These are phyloP conservation scores for Pseudococcus jackbeardsleyi DNA, from an alignment of 2,888 invertebrate species.

Conservation along the genomic window DNA sequence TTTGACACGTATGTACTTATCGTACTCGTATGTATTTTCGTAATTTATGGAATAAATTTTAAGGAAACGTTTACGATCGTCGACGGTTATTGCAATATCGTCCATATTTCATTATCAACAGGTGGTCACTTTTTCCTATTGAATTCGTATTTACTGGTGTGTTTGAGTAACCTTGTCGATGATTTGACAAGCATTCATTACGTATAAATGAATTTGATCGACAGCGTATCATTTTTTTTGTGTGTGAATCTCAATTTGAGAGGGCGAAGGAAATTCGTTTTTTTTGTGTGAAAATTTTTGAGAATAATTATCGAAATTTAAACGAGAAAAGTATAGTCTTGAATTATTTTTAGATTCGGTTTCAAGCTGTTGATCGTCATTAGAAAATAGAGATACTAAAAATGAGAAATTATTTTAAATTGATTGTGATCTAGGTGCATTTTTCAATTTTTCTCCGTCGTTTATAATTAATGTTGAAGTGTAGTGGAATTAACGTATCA, in stretches of 20 bases:
- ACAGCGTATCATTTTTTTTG: not conserved
- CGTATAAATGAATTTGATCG: not conserved
- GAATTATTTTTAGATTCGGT: too few species aligned
- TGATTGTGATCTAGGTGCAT: too few species aligned
- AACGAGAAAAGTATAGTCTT: too few species aligned
- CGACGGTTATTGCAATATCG: not conserved
- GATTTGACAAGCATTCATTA: not conserved
- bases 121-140: conserved; percentile 3
- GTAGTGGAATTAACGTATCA: not conserved
- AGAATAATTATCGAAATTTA: too few species aligned
- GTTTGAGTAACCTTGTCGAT: not conserved
- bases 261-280: too few species aligned
- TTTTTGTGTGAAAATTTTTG: too few species aligned
- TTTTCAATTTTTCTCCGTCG: not conserved
- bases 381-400: too few species aligned
- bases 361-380: too few species aligned
- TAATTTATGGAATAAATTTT: not conserved
- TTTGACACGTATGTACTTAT: not conserved
- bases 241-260: too few species aligned
- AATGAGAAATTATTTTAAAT: too few species aligned
- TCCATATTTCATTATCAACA: not conserved
- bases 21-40: not conserved
- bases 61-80: not conserved
- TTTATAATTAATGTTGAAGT: not conserved
- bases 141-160: not conserved